Evolutionary conservation across 2,888 invertebrate species (phyloP).

Genomic region (Scelioninae gen. 2): DNA sequence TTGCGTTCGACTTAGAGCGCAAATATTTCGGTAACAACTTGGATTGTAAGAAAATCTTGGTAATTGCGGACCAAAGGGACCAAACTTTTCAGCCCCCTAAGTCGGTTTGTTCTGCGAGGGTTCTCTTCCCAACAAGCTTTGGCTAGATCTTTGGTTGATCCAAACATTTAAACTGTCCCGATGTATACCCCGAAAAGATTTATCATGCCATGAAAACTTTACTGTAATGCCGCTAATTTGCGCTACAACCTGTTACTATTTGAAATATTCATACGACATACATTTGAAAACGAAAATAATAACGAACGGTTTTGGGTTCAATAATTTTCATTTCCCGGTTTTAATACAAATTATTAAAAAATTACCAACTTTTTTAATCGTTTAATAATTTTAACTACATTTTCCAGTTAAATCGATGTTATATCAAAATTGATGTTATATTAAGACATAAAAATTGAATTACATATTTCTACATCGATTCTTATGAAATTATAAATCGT

Average conservation of each 20-base stretch:
- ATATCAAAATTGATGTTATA: no score
- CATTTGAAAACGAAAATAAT: no score
- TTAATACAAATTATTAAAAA: no score
- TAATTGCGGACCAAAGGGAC: conserved; percentile 60
- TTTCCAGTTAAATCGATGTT: no score
- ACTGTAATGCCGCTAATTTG: conserved; percentile 61
- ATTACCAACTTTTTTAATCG: no score
- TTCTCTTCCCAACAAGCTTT: conserved; percentile 54
- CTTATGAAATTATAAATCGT: no score
- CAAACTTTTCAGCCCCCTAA: conserved; percentile 63
- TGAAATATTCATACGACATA: no score
- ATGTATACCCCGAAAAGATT: conserved; percentile 63
- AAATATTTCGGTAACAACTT: conserved; percentile 45
- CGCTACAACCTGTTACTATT: conserved; percentile 47
- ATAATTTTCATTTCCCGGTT: no score
- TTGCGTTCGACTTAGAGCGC: conserved; percentile 44
- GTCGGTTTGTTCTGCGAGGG: conserved; percentile 45
- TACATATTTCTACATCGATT: no score
- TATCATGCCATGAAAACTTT: conserved; percentile 71
- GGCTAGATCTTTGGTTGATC: conserved; percentile 62
- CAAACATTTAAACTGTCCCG: conserved; percentile 57
- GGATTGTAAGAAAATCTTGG: conserved; percentile 57
- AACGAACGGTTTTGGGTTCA: no score
- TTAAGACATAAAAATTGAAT: no score
- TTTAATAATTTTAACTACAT: no score